Percentiles rank a stretch among this genome's conserved stretches.
These are phyloP conservation scores for Ochotona princeps DNA, from an alignment of 2,113 vertebrate genomes.

Conservation along the genomic window DNA sequence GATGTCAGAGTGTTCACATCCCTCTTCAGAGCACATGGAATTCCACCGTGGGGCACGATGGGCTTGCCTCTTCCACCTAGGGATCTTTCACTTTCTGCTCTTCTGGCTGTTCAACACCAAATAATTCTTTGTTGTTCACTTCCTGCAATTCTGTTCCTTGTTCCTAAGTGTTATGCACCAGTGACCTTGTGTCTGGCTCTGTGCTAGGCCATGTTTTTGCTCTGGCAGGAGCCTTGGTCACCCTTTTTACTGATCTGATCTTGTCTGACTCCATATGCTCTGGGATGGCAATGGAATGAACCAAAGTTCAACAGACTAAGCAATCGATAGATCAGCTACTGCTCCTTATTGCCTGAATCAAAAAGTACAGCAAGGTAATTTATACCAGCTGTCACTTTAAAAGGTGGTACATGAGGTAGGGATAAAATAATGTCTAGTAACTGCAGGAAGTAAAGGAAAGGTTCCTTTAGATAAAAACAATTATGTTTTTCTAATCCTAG, in stretches of 20 bases:
- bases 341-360: not conserved
- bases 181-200: not conserved
- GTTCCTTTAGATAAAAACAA: not conserved
- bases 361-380: not conserved
- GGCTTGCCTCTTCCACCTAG: not conserved
- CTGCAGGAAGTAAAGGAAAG: not conserved
- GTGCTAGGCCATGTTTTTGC: not conserved
- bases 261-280: not conserved
- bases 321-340: too few relatives aligned
- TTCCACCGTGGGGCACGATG: fast-evolving
- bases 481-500: not conserved
- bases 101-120: not conserved
- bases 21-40: not conserved
- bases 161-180: too few relatives aligned
- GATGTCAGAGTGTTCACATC: not conserved
- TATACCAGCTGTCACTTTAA: not conserved
- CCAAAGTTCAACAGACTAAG: not conserved
- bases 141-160: not conserved
- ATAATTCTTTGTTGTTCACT: not conserved
- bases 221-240: not conserved
- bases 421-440: not conserved
- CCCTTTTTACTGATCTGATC: not conserved
- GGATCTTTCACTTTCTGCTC: fast-evolving
- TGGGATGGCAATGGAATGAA: not conserved
- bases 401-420: not conserved